These are phyloP conservation scores for Drosophila meridiana DNA, from an alignment of 2,888 invertebrate genomes.

Conservation along the genomic window DNA sequence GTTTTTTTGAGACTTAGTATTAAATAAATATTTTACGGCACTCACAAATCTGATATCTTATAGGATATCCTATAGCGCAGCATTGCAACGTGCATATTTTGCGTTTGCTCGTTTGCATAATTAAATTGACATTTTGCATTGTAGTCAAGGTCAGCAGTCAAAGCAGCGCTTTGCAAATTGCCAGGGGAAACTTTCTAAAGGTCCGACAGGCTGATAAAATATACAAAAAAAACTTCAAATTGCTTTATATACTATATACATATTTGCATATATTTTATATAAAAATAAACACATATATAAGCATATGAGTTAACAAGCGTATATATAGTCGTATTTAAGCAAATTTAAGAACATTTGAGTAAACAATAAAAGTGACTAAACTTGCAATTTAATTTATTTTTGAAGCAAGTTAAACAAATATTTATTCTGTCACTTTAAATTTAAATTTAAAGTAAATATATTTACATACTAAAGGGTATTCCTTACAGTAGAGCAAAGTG, in stretches of 20 bases:
- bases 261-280: not conserved
- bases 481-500: not conserved
- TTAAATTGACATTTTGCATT: constrained; percentile 46
- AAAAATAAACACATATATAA: not conserved
- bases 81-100: not conserved
- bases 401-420: not conserved
- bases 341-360: not conserved
- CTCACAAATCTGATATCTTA: not conserved
- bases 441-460: too few relatives aligned
- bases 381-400: not conserved
- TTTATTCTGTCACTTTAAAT: not conserved
- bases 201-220: not conserved
- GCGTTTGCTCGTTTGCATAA: constrained; percentile 15
- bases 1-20: not conserved
- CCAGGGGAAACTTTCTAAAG: not conserved
- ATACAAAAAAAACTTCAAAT: not conserved
- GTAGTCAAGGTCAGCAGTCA: constrained; percentile 29
- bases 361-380: not conserved
- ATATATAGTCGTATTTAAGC: not conserved
- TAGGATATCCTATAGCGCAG: not conserved
- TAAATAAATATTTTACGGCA: not conserved
- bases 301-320: not conserved
- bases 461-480: not conserved
- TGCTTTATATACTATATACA: not conserved
- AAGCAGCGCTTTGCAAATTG: constrained; percentile 7